A percentile compares a stretch with the other conserved stretches of the same genome.
These are phyloP conservation scores for Chascanopsetta lugubris DNA, from an alignment of 2,113 vertebrate genomes.

Conservation along the genomic window DNA sequence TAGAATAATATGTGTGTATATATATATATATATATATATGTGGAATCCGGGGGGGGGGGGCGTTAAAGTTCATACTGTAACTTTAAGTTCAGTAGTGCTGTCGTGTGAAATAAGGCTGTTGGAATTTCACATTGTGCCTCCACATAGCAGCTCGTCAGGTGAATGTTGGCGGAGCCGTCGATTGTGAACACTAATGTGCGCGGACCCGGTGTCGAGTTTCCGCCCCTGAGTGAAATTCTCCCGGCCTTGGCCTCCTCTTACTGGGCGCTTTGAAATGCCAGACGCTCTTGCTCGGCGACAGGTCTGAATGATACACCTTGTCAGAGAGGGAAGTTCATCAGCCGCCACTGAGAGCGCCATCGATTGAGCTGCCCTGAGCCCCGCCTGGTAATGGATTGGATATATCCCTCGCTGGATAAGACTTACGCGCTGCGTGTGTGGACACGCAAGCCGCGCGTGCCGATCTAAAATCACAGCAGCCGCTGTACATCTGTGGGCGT, in stretches of 20 bases:
- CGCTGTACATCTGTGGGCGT: slow-evolving; percentile 25
- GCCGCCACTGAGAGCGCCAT: slow-evolving; percentile 74
- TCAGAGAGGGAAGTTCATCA: slow-evolving; percentile 78
- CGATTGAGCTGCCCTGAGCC: slow-evolving; percentile 76
- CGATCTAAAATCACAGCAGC: slow-evolving; percentile 27
- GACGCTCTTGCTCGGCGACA: slow-evolving; percentile 58
- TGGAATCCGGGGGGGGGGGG: too few species aligned
- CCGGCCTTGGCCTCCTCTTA: slow-evolving; percentile 59
- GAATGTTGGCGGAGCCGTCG: background rate
- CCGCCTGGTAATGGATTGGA: slow-evolving; percentile 75
- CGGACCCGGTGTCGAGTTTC: slow-evolving; percentile 20
- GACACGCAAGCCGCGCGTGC: slow-evolving; percentile 7
- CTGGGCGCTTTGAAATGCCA: slow-evolving; percentile 56
- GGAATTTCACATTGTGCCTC: background rate
- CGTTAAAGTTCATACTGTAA: too few species aligned
- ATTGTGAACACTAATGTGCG: slow-evolving; percentile 18
- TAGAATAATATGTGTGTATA: too few species aligned
- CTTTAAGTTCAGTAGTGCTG: slow-evolving; percentile 23
- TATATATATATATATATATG: too few species aligned
- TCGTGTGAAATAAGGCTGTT: background rate
- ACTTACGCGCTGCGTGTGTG: slow-evolving; percentile 28
- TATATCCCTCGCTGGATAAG: slow-evolving; percentile 72
- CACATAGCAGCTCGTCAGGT: background rate
- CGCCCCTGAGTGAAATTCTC: slow-evolving; percentile 14
- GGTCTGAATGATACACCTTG: slow-evolving; percentile 77